Conservation (phyloP, 2,113 vertebrate species). For the Ramphastos sulfuratus region DNA sequence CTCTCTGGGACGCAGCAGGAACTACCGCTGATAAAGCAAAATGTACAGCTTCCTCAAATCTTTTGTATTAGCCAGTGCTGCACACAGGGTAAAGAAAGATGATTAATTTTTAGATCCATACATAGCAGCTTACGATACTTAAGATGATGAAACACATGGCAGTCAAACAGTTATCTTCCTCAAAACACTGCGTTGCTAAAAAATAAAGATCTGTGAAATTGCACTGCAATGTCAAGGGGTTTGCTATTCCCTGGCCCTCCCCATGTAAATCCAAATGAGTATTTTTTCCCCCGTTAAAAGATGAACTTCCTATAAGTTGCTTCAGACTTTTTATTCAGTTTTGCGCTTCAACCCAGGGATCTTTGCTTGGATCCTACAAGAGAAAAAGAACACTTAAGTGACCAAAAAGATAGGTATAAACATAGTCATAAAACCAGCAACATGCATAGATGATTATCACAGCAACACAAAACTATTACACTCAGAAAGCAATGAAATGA, state of each 20-base stretch:
- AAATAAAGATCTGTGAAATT: constrained; percentile 86
- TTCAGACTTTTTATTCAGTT: constrained; percentile 81
- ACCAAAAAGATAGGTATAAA: accelerated
- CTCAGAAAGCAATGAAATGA: neutral
- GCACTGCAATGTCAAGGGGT: constrained; percentile 80
- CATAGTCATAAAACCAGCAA: neutral
- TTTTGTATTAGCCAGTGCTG: constrained; percentile 80
- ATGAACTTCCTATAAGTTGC: constrained; percentile 63
- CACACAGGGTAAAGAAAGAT: constrained; percentile 74
- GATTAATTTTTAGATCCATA: constrained; percentile 80
- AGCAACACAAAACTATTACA: neutral
- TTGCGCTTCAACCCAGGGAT: constrained; percentile 96
- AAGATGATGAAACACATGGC: constrained; percentile 80
- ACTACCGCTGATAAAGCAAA: constrained; percentile 73
- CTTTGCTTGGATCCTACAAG: constrained; percentile 90
- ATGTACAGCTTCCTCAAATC: constrained; percentile 76
- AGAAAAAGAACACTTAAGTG: neutral
- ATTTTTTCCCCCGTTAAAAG: constrained; percentile 66
- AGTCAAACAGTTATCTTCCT: constrained; percentile 78
- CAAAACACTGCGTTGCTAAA: constrained; percentile 82
- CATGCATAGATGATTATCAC: accelerated
- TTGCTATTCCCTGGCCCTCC: constrained; percentile 75
- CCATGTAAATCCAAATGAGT: constrained; percentile 73
- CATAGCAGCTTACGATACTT: constrained; percentile 82
- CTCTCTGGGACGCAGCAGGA: constrained; percentile 72